A percentile compares a stretch with the other conserved stretches of the same genome.
phyloP scores from a whole-genome alignment of 2,888 invertebrate species.

The Caenorhabditis sp. region DNA sequence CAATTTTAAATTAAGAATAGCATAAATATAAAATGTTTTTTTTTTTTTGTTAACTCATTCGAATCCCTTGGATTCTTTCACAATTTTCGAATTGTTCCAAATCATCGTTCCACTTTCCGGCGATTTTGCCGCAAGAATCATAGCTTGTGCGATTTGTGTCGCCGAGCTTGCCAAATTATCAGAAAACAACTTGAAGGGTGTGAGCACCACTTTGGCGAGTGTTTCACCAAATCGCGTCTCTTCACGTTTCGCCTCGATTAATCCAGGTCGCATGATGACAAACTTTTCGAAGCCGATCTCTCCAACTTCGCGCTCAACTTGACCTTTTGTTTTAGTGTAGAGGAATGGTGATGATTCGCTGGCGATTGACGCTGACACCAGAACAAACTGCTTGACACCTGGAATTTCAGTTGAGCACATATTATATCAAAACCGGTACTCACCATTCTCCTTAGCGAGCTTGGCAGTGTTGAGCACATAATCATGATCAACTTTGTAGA shows the following conservation, averaged over 20 bases:
- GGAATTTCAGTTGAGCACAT: slow-evolving; percentile 4
- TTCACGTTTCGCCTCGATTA: slow-evolving; percentile 38
- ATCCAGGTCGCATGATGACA: slow-evolving; percentile 50
- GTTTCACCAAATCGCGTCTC: slow-evolving; percentile 41
- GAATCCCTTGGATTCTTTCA: slow-evolving; percentile 42
- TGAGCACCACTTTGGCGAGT: slow-evolving; percentile 22
- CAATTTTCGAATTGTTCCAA: slow-evolving; percentile 41
- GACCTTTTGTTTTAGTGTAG: slow-evolving; percentile 73
- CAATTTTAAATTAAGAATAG: too few species aligned
- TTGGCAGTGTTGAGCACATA: slow-evolving; percentile 74
- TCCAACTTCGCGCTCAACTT: slow-evolving; percentile 47
- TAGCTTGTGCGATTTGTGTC: slow-evolving; percentile 45
- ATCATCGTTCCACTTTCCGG: slow-evolving; percentile 25
- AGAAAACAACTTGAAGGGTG: slow-evolving; percentile 40
- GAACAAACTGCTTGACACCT: slow-evolving; percentile 73
- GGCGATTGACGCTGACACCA: slow-evolving; percentile 74
- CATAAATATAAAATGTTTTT: too few species aligned
- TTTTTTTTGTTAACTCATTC: background rate
- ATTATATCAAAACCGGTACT: background rate
- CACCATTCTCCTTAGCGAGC: slow-evolving; percentile 71
- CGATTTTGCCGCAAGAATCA: slow-evolving; percentile 39
- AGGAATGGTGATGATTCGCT: slow-evolving; percentile 73
- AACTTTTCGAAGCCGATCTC: slow-evolving; percentile 51
- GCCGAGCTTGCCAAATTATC: slow-evolving; percentile 36
- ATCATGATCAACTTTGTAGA: slow-evolving; percentile 75